Percentiles rank a stretch among this genome's conserved stretches.
Conservation (phyloP, 1,140 invertebrate genomes). For the Lordiphosa stackelbergi region DNA sequence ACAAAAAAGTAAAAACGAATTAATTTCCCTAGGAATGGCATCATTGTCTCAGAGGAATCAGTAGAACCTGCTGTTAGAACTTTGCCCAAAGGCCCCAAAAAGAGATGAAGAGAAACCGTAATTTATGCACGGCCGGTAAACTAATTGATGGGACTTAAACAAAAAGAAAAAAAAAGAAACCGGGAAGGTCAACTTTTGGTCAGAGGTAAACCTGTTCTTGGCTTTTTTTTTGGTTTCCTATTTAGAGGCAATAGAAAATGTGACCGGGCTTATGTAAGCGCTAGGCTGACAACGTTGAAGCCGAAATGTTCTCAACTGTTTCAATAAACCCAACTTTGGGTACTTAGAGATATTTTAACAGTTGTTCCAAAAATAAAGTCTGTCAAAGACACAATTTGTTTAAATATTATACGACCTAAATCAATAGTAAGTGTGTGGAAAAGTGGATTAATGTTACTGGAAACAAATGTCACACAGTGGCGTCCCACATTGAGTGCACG, state of each 20-base stretch:
- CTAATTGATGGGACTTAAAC: conserved; percentile 33
- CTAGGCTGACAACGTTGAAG: conserved; percentile 13
- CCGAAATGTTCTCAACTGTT: conserved; percentile 30
- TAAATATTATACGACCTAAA: conserved; percentile 54
- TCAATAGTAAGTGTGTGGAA: conserved; percentile 34
- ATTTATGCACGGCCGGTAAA: conserved; percentile 31
- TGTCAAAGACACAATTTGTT: conserved; percentile 28
- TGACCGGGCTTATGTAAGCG: conserved; percentile 3
- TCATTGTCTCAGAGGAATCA: conserved; percentile 14
- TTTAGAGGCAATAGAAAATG: conserved; percentile 8
- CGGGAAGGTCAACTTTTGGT: conserved; percentile 58
- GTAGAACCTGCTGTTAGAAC: conserved; percentile 9
- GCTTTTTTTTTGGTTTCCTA: conserved; percentile 30
- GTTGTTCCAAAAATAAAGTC: conserved; percentile 23
- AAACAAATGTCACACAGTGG: conserved; percentile 55
- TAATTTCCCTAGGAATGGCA: conserved; percentile 24
- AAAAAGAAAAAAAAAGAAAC: conserved; percentile 15
- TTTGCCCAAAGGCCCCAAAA: conserved; percentile 11
- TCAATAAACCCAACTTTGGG: conserved; percentile 10
- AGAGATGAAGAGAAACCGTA: conserved; percentile 20
- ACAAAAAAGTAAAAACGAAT: conserved; percentile 15
- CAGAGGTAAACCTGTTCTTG: conserved; percentile 58
- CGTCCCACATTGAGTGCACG: conserved; percentile 19
- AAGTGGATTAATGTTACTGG: conserved; percentile 65
- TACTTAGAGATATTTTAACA: conserved; percentile 33